These are phyloP conservation scores for Gisinianus flammeolus DNA, from an alignment of 2,888 invertebrate genomes.

Conservation along the genomic window DNA sequence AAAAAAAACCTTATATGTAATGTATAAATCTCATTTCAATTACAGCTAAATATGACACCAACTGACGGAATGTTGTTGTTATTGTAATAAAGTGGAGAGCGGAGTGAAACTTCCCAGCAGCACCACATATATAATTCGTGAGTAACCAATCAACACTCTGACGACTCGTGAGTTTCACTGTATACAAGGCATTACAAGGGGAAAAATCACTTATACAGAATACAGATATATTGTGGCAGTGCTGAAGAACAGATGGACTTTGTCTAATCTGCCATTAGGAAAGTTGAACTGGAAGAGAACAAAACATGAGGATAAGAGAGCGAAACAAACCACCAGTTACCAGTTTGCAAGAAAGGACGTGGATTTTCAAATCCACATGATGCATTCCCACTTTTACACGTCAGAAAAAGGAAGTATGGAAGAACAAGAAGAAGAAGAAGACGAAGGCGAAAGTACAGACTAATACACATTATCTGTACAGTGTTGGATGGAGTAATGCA, in stretches of 20 bases:
- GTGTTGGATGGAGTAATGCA: not conserved
- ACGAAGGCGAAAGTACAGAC: not conserved
- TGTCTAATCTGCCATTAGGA: slow-evolving; percentile 1
- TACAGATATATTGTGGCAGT: too few species aligned
- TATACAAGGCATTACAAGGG: not conserved
- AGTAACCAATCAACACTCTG: not conserved
- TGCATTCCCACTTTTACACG: not conserved
- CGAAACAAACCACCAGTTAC: slow-evolving; percentile 1
- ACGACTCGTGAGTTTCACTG: not conserved
- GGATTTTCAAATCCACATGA: slow-evolving; percentile 5
- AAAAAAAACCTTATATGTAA: too few species aligned
- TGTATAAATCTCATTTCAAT: too few species aligned
- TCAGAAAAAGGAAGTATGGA: not conserved
- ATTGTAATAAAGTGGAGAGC: not conserved
- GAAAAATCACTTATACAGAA: not conserved
- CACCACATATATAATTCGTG: too few species aligned
- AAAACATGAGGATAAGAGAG: too few species aligned
- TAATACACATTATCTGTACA: not conserved
- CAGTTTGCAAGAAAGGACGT: slow-evolving; percentile 5
- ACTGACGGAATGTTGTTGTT: too few species aligned
- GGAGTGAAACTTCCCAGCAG: not conserved
- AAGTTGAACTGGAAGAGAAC: not conserved
- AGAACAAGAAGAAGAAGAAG: not conserved
- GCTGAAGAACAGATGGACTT: slow-evolving; percentile 16
- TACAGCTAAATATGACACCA: too few species aligned